Evolutionary conservation across 2,113 vertebrate species (phyloP).

Genomic region (Puffinus mauretanicus): DNA sequence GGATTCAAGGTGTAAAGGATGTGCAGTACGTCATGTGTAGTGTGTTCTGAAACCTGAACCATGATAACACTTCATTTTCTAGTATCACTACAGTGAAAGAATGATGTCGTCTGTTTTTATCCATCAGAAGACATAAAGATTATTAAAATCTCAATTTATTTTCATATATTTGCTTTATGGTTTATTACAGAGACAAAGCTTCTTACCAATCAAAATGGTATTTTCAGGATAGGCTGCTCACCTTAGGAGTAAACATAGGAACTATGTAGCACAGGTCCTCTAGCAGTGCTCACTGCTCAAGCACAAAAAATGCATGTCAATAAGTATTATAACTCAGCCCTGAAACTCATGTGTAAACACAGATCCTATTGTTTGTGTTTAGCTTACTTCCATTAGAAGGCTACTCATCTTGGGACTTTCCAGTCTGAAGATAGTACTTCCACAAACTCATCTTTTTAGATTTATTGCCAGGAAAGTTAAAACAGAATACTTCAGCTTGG

Average conservation of each 20-base stretch:
- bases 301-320: not conserved
- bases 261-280: not conserved
- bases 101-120: not conserved
- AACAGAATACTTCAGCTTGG: not conserved
- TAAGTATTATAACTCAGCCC: not conserved
- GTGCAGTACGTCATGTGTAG: not conserved
- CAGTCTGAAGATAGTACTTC: not conserved
- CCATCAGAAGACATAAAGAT: not conserved
- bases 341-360: not conserved
- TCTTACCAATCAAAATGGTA: not conserved
- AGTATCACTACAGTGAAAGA: not conserved
- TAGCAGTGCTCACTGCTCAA: not conserved
- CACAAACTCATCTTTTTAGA: not conserved
- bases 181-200: not conserved
- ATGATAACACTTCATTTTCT: not conserved
- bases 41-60: not conserved
- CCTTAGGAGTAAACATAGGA: not conserved
- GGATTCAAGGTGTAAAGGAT: not conserved
- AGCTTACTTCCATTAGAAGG: not conserved
- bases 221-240: not conserved
- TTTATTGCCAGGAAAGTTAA: not conserved
- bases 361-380: not conserved
- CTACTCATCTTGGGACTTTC: not conserved
- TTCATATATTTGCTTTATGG: not conserved
- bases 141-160: not conserved